A percentile compares a stretch with the other conserved stretches of the same genome.
phyloP scores from a whole-genome alignment of 2,888 invertebrate species.

The Thalpophila matura region DNA sequence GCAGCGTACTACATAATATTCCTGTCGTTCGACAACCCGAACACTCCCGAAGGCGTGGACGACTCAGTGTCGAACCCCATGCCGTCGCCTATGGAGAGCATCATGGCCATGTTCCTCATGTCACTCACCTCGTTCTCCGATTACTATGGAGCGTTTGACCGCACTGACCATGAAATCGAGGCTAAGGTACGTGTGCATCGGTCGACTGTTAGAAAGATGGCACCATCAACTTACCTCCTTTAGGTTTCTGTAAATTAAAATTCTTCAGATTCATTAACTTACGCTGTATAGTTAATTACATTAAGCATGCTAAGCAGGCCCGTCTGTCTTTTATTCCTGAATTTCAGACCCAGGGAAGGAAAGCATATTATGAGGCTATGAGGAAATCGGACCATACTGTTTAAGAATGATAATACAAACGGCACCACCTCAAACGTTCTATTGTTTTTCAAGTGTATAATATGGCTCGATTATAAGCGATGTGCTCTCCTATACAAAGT shows the following conservation, averaged over 20 bases:
- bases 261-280: neutral
- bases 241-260: neutral
- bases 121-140: constrained; percentile 99
- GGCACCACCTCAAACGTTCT: too few species aligned
- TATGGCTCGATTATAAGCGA: too few species aligned
- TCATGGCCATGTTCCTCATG: constrained; percentile 99
- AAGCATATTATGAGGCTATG: too few species aligned
- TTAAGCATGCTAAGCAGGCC: neutral
- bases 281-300: neutral
- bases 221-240: neutral
- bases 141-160: constrained; percentile 97
- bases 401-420: too few species aligned
- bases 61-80: constrained; percentile 96
- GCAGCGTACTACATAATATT: constrained; percentile 97
- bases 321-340: too few species aligned
- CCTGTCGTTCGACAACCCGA: constrained; percentile 95
- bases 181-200: constrained; percentile 93
- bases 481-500: too few species aligned
- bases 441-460: too few species aligned
- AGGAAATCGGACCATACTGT: too few species aligned
- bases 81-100: constrained; percentile 97
- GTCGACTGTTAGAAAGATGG: neutral
- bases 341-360: too few species aligned
- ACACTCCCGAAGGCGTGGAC: constrained; percentile 95
- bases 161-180: constrained; percentile 96